Conservation (phyloP, 2,113 vertebrate species). For the Vulpes vulpes region DNA sequence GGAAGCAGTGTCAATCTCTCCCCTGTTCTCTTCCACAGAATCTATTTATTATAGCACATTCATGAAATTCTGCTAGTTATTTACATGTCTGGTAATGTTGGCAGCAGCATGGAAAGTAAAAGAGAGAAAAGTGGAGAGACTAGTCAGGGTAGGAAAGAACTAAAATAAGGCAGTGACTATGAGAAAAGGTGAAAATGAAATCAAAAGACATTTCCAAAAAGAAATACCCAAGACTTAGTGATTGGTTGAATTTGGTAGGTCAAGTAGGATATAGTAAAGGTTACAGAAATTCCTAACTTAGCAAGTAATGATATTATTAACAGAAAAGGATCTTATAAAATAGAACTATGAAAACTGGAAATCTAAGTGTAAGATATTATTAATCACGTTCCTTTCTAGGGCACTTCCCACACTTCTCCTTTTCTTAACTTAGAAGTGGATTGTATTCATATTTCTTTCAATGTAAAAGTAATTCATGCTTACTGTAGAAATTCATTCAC, state of each 20-base stretch:
- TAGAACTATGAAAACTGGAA: not conserved
- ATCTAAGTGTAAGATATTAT: slow-evolving; percentile 48
- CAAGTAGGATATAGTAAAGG: not conserved
- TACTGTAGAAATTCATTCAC: slow-evolving; percentile 50
- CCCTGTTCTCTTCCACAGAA: not conserved
- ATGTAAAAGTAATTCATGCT: slow-evolving; percentile 26
- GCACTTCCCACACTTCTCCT: not conserved
- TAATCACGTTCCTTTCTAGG: not conserved
- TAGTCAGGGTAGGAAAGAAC: not conserved
- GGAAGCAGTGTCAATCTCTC: not conserved
- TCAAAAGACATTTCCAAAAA: not conserved
- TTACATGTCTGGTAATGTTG: slow-evolving; percentile 5
- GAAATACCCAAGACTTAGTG: not conserved
- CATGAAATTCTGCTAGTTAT: slow-evolving; percentile 11
- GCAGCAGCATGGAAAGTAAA: not conserved
- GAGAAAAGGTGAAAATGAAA: not conserved
- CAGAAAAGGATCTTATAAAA: not conserved
- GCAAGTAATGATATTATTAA: slow-evolving; percentile 22
- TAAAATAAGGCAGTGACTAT: slow-evolving; percentile 13
- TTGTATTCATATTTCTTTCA: slow-evolving; percentile 3
- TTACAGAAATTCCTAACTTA: slow-evolving; percentile 26
- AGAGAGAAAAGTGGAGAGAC: not conserved
- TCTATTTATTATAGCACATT: not conserved
- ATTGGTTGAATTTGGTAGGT: not conserved
- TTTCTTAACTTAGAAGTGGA: slow-evolving; percentile 23